Evolutionary conservation across 2,113 vertebrate genomes (phyloP), one percentile per base, ranked within the genome.

Genomic region (Lamprotornis superbus): DNA sequence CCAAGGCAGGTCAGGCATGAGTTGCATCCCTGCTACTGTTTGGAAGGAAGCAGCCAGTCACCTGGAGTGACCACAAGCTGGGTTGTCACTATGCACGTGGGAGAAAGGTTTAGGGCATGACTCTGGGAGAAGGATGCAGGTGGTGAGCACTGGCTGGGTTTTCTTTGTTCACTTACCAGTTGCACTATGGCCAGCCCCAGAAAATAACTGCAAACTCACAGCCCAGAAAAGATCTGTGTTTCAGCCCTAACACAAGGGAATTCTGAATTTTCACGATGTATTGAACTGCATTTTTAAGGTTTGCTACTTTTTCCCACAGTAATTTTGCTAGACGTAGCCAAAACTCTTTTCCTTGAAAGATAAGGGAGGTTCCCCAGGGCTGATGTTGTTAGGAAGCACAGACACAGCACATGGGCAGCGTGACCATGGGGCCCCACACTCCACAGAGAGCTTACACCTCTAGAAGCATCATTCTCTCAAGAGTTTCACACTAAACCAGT

Each of bases 41-140:
- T 22, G 61, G 53, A 71, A 76, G 61, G 37, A 73, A 40, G 30
- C 55, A 53, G 56, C 14, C 1, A 2, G 52, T 21, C 22, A n/a
- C 61, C 61, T 89, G 52, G 31, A 9, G 2, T 1, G 17, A 42
- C 40, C 40, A 42, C 40, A 42, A 42, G 78, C 40, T 78, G n/a
- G 8, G 3, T 24, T 52, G 16, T 30, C 40, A 27, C 31, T 4
- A 0, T 11, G 33, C 8, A 27, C 35, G 16, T 1, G 1, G 46
- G 53, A 37, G 23, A 65, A 75, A 52, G 40, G 40, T 37, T 69
- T 28, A 30, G 37, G n/a, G 55, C 37, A 15, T 53, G 17, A 5
- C n/a, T 37, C 10, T 3, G 31, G 55, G 52, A 53, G 39, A 82
- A 70, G 52, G 0, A 12, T 78, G 65, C 30, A 27, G 30, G 13